A percentile compares a stretch with the other conserved stretches of the same genome.
Evolutionary conservation across 2,797 vertebrate genomes (phyloP).

Genomic region (Salarias fasciatus): DNA sequence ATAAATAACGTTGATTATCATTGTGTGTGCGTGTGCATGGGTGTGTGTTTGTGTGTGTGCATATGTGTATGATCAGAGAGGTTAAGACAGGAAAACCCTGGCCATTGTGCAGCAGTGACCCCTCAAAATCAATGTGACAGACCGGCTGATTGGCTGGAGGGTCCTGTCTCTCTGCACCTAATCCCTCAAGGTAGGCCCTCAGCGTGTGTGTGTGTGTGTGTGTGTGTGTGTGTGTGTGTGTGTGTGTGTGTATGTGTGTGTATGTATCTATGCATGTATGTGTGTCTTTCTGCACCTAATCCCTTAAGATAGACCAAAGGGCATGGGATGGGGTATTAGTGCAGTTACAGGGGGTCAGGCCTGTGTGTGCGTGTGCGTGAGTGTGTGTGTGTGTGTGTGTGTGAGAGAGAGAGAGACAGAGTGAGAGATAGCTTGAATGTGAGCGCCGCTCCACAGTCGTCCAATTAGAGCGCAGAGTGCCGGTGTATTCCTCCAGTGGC

Average conservation of each 20-base stretch:
- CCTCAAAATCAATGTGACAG: conserved; percentile 86
- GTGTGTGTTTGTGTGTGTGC: conserved; percentile 43
- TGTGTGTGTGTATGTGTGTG: conserved; percentile 18
- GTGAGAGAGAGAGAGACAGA: conserved; percentile 12
- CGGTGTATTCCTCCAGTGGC: conserved; percentile 52
- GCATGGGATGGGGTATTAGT: conserved; percentile 74
- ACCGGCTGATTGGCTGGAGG: conserved; percentile 84
- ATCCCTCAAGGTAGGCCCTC: conserved; percentile 84
- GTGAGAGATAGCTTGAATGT: conserved; percentile 45
- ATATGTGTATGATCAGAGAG: conserved; percentile 72
- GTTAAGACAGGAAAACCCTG: conserved; percentile 85
- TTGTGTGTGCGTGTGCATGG: conserved; percentile 25
- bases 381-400: conserved; percentile 7
- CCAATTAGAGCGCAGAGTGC: conserved; percentile 68
- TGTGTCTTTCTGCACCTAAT: conserved; percentile 79
- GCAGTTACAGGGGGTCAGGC: conserved; percentile 75
- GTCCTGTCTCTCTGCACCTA: conserved; percentile 86
- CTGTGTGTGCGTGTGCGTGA: conserved; percentile 31
- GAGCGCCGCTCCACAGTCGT: conserved; percentile 61
- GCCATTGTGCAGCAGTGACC: conserved; percentile 83
- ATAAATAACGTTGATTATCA: conserved; percentile 48
- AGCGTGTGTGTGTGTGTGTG: conserved; percentile 44
- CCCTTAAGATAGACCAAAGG: conserved; percentile 75
- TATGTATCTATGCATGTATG: conserved; percentile 51
- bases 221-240: conserved; percentile 20